Conservation (phyloP, 2,888 invertebrate species). For the Arctia plantaginis region DNA sequence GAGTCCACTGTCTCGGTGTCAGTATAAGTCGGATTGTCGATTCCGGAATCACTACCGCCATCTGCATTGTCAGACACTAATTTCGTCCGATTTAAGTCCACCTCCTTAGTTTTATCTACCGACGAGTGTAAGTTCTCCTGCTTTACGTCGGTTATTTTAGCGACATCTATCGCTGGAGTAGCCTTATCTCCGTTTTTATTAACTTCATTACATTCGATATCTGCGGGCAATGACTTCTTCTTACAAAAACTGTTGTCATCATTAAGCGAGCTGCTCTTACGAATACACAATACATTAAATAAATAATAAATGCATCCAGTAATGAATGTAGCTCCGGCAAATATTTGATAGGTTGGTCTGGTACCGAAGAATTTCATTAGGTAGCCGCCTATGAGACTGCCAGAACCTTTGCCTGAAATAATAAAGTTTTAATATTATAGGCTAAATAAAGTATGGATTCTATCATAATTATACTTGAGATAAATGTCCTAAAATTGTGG, state of each 20-base stretch:
- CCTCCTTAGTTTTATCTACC: constrained; percentile 45
- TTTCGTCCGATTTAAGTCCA: constrained; percentile 54
- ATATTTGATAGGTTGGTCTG: constrained; percentile 90
- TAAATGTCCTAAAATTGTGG: neutral
- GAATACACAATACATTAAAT: constrained; percentile 89
- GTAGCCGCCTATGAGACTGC: constrained; percentile 91
- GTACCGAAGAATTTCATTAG: constrained; percentile 91
- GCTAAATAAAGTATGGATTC: neutral
- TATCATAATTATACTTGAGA: neutral
- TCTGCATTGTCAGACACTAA: constrained; percentile 70
- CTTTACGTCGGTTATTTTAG: constrained; percentile 57
- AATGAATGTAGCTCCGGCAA: constrained; percentile 87
- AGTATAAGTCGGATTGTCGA: constrained; percentile 79
- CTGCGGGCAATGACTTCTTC: constrained; percentile 73
- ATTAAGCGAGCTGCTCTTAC: constrained; percentile 80
- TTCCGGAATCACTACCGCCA: constrained; percentile 82
- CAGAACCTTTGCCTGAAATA: constrained; percentile 90
- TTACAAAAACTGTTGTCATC: constrained; percentile 86
- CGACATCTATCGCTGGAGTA: constrained; percentile 65
- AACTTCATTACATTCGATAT: constrained; percentile 71
- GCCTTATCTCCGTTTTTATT: constrained; percentile 60
- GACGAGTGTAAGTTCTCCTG: constrained; percentile 35
- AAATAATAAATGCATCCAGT: constrained; percentile 89
- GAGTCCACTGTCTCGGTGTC: constrained; percentile 68
- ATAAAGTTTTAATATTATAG: constrained; percentile 8